Evolutionary conservation across 2,797 vertebrate species (phyloP).

Genomic region (Gymnoscopelus microlampas): DNA sequence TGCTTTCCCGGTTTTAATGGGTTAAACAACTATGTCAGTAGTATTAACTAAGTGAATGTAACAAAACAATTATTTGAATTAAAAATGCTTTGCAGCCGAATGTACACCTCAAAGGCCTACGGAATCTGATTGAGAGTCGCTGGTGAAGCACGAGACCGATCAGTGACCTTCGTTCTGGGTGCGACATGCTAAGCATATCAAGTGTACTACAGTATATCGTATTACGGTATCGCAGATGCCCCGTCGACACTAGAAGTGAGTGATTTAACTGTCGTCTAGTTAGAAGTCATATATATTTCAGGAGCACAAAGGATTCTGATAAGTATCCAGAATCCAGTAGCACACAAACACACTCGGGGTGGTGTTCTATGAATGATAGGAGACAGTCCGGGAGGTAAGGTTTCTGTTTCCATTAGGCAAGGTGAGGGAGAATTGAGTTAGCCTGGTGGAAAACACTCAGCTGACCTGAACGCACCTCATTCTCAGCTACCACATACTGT

Average conservation of each 20-base stretch:
- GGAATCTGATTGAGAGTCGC: not conserved
- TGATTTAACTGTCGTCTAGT: constrained; percentile 51
- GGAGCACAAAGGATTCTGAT: constrained; percentile 40
- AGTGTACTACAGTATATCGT: constrained; percentile 42
- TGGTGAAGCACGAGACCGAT: constrained; percentile 16
- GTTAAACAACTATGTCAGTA: too few relatives aligned
- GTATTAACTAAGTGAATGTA: too few relatives aligned
- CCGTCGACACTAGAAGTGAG: constrained; percentile 36
- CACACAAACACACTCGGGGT: constrained; percentile 10
- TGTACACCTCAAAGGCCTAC: too few relatives aligned
- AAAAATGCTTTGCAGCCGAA: too few relatives aligned
- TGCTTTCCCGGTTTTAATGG: too few relatives aligned
- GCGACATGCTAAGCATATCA: constrained; percentile 45
- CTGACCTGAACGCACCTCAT: not conserved
- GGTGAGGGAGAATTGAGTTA: not conserved
- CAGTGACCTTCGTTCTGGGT: constrained; percentile 46
- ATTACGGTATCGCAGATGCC: constrained; percentile 43
- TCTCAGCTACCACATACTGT: not conserved
- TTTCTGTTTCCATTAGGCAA: not conserved
- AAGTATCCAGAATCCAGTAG: not conserved
- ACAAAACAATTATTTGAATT: too few relatives aligned
- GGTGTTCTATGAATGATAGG: constrained; percentile 18
- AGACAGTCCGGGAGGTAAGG: constrained; percentile 13
- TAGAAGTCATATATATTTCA: constrained; percentile 69
- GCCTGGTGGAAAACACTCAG: not conserved